These are phyloP conservation scores for Nephila pilipes DNA, from an alignment of 1,140 invertebrate species.

Conservation along the genomic window DNA sequence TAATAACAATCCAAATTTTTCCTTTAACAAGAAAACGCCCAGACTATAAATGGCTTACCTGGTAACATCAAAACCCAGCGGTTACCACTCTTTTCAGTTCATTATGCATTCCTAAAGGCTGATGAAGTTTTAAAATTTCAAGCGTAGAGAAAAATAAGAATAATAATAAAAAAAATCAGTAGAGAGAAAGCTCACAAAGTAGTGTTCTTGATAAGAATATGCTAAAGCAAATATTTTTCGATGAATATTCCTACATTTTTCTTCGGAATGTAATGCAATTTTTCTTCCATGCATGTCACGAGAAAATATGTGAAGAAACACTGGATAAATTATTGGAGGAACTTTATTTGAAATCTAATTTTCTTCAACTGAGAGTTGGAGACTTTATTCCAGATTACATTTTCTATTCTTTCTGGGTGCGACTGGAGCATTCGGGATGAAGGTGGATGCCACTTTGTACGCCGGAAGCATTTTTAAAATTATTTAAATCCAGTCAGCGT, in stretches of 20 bases:
- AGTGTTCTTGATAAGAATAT: background rate
- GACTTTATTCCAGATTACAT: background rate
- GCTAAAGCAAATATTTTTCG: constrained; percentile 29
- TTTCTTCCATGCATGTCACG: background rate
- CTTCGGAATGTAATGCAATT: background rate
- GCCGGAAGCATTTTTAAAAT: background rate
- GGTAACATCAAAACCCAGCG: background rate
- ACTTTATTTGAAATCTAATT: constrained; percentile 55
- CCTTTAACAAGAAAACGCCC: no score
- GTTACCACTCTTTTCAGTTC: background rate
- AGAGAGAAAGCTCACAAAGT: background rate
- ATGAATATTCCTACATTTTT: constrained; percentile 24
- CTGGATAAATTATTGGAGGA: background rate
- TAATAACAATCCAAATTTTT: no score
- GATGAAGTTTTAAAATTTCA: background rate
- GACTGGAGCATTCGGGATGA: background rate
- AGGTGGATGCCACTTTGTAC: background rate
- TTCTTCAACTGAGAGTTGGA: background rate
- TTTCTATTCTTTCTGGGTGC: background rate
- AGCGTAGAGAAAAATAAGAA: background rate
- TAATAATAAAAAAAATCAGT: background rate
- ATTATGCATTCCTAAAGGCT: background rate
- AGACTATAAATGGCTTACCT: background rate
- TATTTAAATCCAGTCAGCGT: background rate
- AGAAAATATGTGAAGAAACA: background rate